Evolutionary conservation across 2,888 invertebrate genomes (phyloP).

Genomic region (Xiphydria camelus): DNA sequence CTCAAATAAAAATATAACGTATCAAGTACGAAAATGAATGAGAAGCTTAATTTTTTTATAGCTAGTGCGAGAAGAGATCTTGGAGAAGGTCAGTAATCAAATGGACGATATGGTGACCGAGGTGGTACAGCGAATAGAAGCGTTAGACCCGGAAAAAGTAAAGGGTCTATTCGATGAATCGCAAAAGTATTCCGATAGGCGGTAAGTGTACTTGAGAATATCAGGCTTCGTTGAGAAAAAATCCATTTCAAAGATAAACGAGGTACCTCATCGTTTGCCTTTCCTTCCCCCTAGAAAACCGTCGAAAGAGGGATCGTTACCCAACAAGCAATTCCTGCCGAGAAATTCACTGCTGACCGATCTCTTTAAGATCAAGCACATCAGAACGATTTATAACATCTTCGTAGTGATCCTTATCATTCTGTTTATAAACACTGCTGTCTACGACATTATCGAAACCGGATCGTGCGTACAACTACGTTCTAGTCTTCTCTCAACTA

Average conservation of each 20-base stretch:
- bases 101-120: conserved; percentile 37
- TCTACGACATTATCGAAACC: conserved; percentile 73
- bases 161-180: conserved; percentile 9
- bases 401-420: conserved; percentile 77
- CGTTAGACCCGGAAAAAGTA: conserved; percentile 9
- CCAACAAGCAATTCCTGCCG: conserved; percentile 69
- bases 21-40: too few relatives aligned
- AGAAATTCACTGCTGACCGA: conserved; percentile 82
- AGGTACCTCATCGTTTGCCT: too few relatives aligned
- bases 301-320: conserved; percentile 45
- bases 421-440: conserved; percentile 72
- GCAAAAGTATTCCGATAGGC: conserved; percentile 25
- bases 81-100: conserved; percentile 27
- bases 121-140: conserved; percentile 22
- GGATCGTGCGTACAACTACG: conserved; percentile 70
- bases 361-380: conserved; percentile 75
- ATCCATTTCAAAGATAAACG: too few relatives aligned
- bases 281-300: conserved; percentile 34
- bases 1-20: too few relatives aligned
- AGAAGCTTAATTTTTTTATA: conserved; percentile 19
- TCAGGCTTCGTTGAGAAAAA: too few relatives aligned
- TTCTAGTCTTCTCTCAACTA: neutral
- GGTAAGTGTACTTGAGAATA: too few relatives aligned
- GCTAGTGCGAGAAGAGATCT: conserved; percentile 33
- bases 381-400: conserved; percentile 83